Evolutionary conservation across 2,797 vertebrate species (phyloP).

Genomic region (Semaprochilodus insignis): DNA sequence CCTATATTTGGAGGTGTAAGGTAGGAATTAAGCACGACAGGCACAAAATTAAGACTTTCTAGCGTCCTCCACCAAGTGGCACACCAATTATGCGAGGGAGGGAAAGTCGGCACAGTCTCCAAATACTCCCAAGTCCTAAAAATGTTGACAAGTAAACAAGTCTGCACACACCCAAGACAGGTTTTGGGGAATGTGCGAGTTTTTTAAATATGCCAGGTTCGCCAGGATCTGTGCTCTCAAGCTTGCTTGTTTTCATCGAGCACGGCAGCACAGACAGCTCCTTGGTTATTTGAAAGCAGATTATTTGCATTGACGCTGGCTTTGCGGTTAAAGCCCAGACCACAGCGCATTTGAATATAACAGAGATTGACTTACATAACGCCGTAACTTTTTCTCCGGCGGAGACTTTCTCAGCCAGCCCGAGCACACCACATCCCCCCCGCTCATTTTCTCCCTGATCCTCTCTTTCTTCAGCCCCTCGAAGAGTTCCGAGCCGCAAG

Average conservation of each 20-base stretch:
- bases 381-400: slow-evolving; percentile 99
- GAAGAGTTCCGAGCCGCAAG: slow-evolving; percentile 57
- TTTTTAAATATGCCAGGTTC: too few species aligned
- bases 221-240: too few species aligned
- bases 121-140: neutral
- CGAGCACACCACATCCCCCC: slow-evolving; percentile 93
- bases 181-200: neutral
- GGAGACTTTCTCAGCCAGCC: slow-evolving; percentile 98
- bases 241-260: too few species aligned
- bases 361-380: slow-evolving; percentile 92
- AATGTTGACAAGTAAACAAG: slow-evolving; percentile 37
- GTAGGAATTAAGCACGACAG: neutral
- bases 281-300: slow-evolving; percentile 34
- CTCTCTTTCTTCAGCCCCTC: slow-evolving; percentile 55
- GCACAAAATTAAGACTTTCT: neutral
- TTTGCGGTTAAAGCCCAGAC: slow-evolving; percentile 44
- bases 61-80: neutral
- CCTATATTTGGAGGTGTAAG: neutral
- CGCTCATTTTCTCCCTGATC: slow-evolving; percentile 82
- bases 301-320: slow-evolving; percentile 48
- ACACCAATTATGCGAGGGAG: neutral
- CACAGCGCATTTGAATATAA: slow-evolving; percentile 36
- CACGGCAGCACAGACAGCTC: neutral
- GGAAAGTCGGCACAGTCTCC: neutral
- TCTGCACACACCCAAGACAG: neutral